Conservation (phyloP, 2,888 invertebrate species). For the Sepioteuthis lessoniana region DNA sequence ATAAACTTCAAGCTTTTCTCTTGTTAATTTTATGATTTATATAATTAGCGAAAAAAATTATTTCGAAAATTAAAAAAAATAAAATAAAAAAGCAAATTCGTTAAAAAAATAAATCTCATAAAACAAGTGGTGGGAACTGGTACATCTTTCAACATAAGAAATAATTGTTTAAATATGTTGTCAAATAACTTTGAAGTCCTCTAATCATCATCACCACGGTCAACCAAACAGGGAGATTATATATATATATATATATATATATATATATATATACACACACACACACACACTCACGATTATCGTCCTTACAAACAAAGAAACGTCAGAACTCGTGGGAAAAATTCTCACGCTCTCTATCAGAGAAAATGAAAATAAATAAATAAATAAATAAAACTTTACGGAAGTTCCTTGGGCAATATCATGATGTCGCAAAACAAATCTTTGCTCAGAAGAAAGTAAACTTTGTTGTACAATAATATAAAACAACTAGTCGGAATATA, state of each 20-base stretch:
- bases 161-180: too few relatives aligned
- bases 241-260: neutral
- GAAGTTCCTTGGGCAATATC: neutral
- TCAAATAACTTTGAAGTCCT: too few relatives aligned
- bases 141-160: too few relatives aligned
- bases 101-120: too few relatives aligned
- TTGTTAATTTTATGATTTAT: too few relatives aligned
- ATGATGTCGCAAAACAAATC: neutral
- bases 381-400: neutral
- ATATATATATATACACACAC: neutral
- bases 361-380: neutral
- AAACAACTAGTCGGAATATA: neutral
- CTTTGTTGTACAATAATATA: neutral
- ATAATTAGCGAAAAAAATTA: too few relatives aligned
- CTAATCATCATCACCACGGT: too few relatives aligned
- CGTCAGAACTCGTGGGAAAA: conserved; percentile 33
- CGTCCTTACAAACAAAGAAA: neutral
- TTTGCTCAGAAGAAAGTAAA: neutral
- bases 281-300: neutral
- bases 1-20: too few relatives aligned
- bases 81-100: too few relatives aligned
- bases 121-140: too few relatives aligned
- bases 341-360: neutral
- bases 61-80: too few relatives aligned
- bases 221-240: too few relatives aligned